Evolutionary conservation across 2,888 invertebrate genomes (phyloP).

Genomic region (Uropetala carovei): DNA sequence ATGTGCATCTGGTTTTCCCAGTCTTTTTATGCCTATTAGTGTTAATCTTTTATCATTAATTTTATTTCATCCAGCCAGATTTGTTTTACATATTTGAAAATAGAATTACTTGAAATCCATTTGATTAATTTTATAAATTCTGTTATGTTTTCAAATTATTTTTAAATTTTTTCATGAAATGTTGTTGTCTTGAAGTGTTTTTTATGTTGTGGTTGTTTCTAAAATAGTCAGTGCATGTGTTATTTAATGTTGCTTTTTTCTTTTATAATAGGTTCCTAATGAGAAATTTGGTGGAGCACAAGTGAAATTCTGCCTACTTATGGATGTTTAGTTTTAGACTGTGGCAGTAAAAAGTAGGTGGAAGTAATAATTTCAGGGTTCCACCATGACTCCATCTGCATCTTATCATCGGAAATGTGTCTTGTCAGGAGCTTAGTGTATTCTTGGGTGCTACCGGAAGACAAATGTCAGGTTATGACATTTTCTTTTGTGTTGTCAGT

Average conservation of each 20-base stretch:
- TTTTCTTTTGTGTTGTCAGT: conserved; percentile 53
- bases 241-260: not conserved
- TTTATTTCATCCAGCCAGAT: no score
- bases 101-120: no score
- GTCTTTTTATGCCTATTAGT: no score
- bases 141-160: no score
- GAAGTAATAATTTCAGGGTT: not conserved
- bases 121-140: no score
- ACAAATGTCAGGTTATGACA: conserved; percentile 41
- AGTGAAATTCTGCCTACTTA: conserved; percentile 14
- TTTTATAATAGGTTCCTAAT: conserved; percentile 39
- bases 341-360: not conserved
- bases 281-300: conserved; percentile 14
- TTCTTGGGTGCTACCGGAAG: conserved; percentile 58
- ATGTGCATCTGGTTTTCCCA: no score
- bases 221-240: no score
- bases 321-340: conserved; percentile 21
- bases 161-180: no score
- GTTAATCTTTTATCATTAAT: no score
- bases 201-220: no score
- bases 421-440: conserved; percentile 59
- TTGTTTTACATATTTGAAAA: no score
- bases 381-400: conserved; percentile 3
- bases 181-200: no score
- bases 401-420: conserved; percentile 26